Evolutionary conservation across 2,797 vertebrate species (phyloP).

Genomic region (Typhlichthys eigenmanni): DNA sequence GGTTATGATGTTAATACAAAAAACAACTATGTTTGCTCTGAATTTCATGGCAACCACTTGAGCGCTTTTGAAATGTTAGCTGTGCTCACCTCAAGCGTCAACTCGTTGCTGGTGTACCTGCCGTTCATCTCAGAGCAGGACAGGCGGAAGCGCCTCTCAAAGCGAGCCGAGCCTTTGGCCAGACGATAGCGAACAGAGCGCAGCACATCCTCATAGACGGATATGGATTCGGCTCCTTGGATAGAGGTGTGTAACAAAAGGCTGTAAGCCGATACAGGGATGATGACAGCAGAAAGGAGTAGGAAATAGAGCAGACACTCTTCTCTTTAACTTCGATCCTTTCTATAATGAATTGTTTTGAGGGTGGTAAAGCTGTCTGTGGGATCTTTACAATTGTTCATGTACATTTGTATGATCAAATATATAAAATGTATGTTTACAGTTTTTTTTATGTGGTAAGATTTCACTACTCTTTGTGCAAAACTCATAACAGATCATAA

Average conservation of each 20-base stretch:
- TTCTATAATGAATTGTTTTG: constrained; percentile 10
- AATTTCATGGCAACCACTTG: background rate
- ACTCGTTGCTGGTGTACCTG: constrained; percentile 96
- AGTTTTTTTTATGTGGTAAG: no score
- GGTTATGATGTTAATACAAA: background rate
- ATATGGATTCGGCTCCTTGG: constrained; percentile 94
- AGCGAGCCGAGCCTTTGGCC: constrained; percentile 86
- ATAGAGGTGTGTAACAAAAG: background rate
- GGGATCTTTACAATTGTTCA: constrained; percentile 11
- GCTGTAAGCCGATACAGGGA: constrained; percentile 25
- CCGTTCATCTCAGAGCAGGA: constrained; percentile 99
- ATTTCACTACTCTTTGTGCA: no score
- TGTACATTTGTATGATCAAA: background rate
- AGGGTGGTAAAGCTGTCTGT: background rate
- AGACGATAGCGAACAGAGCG: constrained; percentile 90
- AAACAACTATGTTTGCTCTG: background rate
- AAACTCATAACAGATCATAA: no score
- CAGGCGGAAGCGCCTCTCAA: constrained; percentile 91
- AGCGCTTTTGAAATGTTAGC: no score
- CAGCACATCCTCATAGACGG: constrained; percentile 93
- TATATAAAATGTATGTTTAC: background rate
- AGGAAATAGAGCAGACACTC: background rate
- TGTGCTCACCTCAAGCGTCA: constrained; percentile 89
- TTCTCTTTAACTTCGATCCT: background rate
- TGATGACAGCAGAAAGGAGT: background rate